Percentiles rank a stretch among this genome's conserved stretches.
Conservation (phyloP, 2,888 invertebrate species). For the Eurois occulta region DNA sequence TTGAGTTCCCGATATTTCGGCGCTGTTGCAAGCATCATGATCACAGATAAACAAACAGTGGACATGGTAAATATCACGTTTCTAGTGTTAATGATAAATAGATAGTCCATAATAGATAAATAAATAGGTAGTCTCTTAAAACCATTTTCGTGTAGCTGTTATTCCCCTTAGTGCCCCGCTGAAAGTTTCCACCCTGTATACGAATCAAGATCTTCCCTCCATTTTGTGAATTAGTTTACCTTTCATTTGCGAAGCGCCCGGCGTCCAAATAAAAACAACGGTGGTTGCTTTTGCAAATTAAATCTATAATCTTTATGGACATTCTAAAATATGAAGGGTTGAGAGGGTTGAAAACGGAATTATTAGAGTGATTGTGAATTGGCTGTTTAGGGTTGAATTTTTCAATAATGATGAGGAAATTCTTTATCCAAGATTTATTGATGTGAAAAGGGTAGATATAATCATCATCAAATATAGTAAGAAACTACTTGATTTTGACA, state of each 20-base stretch:
- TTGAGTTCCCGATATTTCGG: too few relatives aligned
- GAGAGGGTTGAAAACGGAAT: conserved; percentile 55
- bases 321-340: conserved; percentile 67
- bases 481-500: background rate
- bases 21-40: too few relatives aligned
- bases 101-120: too few relatives aligned
- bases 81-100: too few relatives aligned
- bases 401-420: conserved; percentile 4
- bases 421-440: background rate
- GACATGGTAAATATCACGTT: too few relatives aligned
- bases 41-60: too few relatives aligned
- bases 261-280: conserved; percentile 72
- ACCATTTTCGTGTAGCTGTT: too few relatives aligned
- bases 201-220: conserved; percentile 68
- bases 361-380: conserved; percentile 52
- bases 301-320: conserved; percentile 77
- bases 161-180: too few relatives aligned
- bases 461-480: background rate
- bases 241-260: conserved; percentile 84
- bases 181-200: background rate
- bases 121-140: too few relatives aligned
- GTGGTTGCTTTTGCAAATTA: conserved; percentile 71
- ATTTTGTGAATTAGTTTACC: conserved; percentile 87
- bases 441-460: background rate
- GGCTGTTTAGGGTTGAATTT: conserved; percentile 42